Base-by-base conservation (phyloP, 2,113 vertebrate species). In the Odontesthes bonariensis region DNA sequence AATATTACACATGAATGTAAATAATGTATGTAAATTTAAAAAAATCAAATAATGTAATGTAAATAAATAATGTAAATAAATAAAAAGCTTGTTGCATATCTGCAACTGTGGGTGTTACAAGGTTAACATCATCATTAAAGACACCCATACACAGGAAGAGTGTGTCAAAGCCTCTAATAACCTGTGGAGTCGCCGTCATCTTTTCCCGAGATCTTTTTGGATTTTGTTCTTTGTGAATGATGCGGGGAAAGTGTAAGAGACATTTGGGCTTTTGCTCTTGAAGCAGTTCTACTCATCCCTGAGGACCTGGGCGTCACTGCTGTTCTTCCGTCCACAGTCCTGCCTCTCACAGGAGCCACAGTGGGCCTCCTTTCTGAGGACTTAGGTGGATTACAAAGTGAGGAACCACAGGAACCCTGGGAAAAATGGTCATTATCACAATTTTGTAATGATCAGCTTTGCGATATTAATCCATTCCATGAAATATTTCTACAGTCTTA, bases 351-450 rank as follows among this genome's bases (percentile, higher is more conserved):
- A 5, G 76, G 55, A 33, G 81, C 51, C 9, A 62, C 49, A 17
- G 65, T 14, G 44, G 79, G 55, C 47, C 72, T 92, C 64, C 66
- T 89, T 51, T 17, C 22, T 17, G 82, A 57, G 14, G 56, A 38
- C 20, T n/a, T n/a, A n/a, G n/a, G n/a, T 53, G 68, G 32, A 22
- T 17, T 46, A 58, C 20, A 58, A 20, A 16, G 0, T 0, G 52
- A 47, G 42, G 75, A 59, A 52, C 54, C 49, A 13, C 0, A 20
- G 38, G 49, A 60, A 1, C 10, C 55, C 89, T 92, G 62, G 9
- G 31, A 8, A 44, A 19, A 53, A 58, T 49, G 49, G 0, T 11
- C 8, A 1, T 51, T 11, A 20, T 55, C 8, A 58, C 1, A 5
- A 32, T 47, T 46, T 32, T 35, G 56, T 20, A 8, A 6, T 11